Base-by-base conservation (phyloP, 2,797 vertebrate genomes). In the Anguilla megastoma region DNA sequence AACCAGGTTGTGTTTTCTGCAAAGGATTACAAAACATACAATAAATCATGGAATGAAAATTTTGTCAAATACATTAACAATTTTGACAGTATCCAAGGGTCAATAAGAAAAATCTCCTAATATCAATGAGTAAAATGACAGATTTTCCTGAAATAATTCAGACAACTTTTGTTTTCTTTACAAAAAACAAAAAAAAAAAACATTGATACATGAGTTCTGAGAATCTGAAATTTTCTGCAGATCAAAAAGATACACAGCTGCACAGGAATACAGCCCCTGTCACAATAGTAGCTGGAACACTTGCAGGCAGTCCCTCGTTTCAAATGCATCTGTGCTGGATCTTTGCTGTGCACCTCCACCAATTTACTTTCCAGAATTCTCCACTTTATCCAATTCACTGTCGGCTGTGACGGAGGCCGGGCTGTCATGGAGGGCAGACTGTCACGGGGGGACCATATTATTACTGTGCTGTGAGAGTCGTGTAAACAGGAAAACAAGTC, bases 361-460 rank as follows among this genome's bases (percentile, higher is more conserved):
- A 8, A 92, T 89, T 86, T 89, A 74, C 93, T 74, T 87, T 89
- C 93, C 89, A 89, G 93, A 89, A 54, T 86, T 89, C 94, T 94
- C 93, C 91, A 63, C 87, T 90, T 60, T 71, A 89, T 87, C 86
- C 87, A 88, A 66, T 71, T 86, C 80, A 86, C 86, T 79, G 60
- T 74, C 30, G 48, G 45, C 79, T 89, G 88, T 71, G 79, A 76
- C 74, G 80, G 63, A 27, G 63, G 58, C 24, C 10, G 50, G 48
- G 45, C 79, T 89, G 88, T 71, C 60, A 76, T 84, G 80, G 63
- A 27, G 79, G 86, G 58, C 33, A 14, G 82, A 48, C 45, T 50
- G 79, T 82, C 79, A 50, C 21, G 85, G 80, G 14, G 79, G 86
- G 79, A 9, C 50, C 79, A 50, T 82, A 50, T 82, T 82, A 50